phyloP scores from a whole-genome alignment of 2,888 invertebrate genomes.

The Eurois occulta region DNA sequence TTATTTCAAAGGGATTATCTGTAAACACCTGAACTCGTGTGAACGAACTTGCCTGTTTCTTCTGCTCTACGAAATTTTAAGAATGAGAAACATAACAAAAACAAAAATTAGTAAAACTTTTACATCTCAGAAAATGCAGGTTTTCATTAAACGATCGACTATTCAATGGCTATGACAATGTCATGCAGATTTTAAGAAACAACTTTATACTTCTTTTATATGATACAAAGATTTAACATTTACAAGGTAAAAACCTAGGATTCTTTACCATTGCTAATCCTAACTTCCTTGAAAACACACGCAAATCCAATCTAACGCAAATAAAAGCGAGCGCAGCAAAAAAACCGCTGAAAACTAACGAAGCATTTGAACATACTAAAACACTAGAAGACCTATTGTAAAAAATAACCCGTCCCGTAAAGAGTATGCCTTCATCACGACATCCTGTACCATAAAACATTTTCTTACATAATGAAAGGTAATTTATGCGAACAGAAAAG shows the following conservation, averaged over 20 bases:
- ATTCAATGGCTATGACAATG: background rate
- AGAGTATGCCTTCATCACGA: slow-evolving; percentile 84
- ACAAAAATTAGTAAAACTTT: background rate
- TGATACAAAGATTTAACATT: background rate
- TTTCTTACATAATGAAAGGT: slow-evolving; percentile 85
- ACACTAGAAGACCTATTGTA: slow-evolving; percentile 73
- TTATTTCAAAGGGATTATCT: slow-evolving; percentile 44
- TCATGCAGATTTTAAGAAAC: background rate
- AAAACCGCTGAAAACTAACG: slow-evolving; percentile 66
- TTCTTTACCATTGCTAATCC: slow-evolving; percentile 32
- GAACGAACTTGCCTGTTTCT: slow-evolving; percentile 24
- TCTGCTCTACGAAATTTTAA: background rate
- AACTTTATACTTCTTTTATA: background rate
- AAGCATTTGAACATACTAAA: slow-evolving; percentile 72
- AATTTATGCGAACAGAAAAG: slow-evolving; percentile 86
- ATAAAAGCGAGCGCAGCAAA: slow-evolving; percentile 18
- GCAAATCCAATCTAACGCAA: slow-evolving; percentile 18
- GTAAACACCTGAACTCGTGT: slow-evolving; percentile 21
- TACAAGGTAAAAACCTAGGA: background rate
- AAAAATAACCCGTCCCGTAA: slow-evolving; percentile 74
- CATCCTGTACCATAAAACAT: slow-evolving; percentile 87
- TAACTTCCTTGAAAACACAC: slow-evolving; percentile 30
- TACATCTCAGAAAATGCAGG: background rate
- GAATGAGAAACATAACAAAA: background rate
- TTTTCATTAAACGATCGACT: too few species aligned